Percentiles rank a stretch among this genome's conserved stretches.
Conservation (phyloP, 2,113 vertebrate genomes). For the Oreochromis spilurus region DNA sequence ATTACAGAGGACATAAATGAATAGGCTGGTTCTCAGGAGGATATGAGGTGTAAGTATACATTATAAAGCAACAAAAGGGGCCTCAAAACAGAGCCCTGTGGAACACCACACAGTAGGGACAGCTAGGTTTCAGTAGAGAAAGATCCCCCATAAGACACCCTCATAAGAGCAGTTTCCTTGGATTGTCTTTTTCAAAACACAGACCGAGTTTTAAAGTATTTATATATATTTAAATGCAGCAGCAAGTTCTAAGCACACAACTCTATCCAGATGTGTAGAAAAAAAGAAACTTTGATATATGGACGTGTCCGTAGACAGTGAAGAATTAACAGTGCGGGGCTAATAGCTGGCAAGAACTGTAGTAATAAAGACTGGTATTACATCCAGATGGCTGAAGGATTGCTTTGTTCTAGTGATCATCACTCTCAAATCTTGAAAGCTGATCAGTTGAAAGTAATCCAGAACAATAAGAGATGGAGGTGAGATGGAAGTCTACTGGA, state of each 20-base stretch:
- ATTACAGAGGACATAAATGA: too few relatives aligned
- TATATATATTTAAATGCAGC: background rate
- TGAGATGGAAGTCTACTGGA: background rate
- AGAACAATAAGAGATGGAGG: background rate
- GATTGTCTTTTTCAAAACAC: background rate
- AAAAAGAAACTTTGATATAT: background rate
- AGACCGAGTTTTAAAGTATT: background rate
- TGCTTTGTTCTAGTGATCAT: background rate
- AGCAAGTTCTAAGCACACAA: background rate
- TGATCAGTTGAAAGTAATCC: background rate
- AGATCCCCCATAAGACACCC: background rate
- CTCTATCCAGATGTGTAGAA: background rate
- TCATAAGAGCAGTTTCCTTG: background rate
- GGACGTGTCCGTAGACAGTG: background rate
- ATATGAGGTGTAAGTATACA: background rate
- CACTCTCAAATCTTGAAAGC: background rate
- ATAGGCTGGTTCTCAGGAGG: too few relatives aligned
- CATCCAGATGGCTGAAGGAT: background rate
- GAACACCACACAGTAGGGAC: background rate
- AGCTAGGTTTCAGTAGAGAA: background rate
- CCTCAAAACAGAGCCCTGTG: background rate
- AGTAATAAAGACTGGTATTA: background rate
- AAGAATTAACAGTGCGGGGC: background rate
- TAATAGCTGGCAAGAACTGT: background rate
- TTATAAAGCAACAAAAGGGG: background rate